Evolutionary conservation across 2,888 invertebrate species (phyloP).

Genomic region (Melitaea athalia): DNA sequence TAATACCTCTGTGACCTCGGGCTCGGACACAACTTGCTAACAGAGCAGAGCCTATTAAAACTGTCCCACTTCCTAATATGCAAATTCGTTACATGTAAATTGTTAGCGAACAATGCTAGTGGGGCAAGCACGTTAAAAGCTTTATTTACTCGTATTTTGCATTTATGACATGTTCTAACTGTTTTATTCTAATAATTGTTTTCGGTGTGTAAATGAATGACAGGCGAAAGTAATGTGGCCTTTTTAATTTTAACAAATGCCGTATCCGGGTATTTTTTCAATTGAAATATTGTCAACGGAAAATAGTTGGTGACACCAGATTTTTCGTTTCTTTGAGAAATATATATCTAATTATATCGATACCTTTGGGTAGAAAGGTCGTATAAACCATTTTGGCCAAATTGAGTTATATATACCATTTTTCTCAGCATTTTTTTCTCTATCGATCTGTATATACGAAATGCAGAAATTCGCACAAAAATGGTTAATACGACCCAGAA

Average conservation of each 20-base stretch:
- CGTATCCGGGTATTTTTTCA: neutral
- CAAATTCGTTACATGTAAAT: constrained; percentile 69
- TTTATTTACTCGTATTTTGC: constrained; percentile 39
- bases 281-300: neutral
- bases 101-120: constrained; percentile 71
- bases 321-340: too few relatives aligned
- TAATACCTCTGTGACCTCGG: constrained; percentile 47
- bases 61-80: constrained; percentile 76
- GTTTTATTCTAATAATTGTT: neutral
- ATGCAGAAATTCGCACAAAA: too few relatives aligned
- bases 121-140: constrained; percentile 57
- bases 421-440: too few relatives aligned
- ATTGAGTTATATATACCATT: too few relatives aligned
- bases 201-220: constrained; percentile 6
- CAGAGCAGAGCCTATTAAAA: constrained; percentile 61
- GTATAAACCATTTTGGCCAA: too few relatives aligned
- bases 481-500: too few relatives aligned
- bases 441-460: too few relatives aligned
- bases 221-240: constrained; percentile 4
- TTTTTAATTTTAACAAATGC: neutral
- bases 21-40: constrained; percentile 53
- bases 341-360: too few relatives aligned
- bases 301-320: neutral
- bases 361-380: too few relatives aligned
- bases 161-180: constrained; percentile 38